These are phyloP conservation scores for Macroteleia sp. DNA, from an alignment of 2,888 invertebrate species.

Conservation along the genomic window DNA sequence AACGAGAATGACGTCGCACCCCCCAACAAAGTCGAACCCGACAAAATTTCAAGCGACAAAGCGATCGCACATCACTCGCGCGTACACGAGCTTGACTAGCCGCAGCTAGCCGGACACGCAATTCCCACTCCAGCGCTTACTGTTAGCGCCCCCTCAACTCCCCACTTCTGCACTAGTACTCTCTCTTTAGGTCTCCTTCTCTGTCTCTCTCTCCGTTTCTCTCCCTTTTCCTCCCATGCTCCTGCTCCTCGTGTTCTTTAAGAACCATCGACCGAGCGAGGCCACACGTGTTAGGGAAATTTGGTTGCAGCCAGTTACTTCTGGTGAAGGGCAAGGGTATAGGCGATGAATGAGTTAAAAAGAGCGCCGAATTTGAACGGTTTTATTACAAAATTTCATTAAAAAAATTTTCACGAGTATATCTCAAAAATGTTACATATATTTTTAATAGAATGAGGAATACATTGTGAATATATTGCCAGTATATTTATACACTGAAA, in stretches of 20 bases:
- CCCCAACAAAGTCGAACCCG: slow-evolving; percentile 37
- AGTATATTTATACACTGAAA: no score
- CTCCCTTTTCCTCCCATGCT: no score
- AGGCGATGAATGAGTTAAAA: no score
- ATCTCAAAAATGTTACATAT: no score
- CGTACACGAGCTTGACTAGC: slow-evolving; percentile 63
- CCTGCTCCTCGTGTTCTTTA: not conserved
- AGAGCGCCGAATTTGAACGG: not conserved
- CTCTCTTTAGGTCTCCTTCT: no score
- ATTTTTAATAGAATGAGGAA: no score
- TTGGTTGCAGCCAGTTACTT: slow-evolving; percentile 7
- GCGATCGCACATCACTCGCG: slow-evolving; percentile 58
- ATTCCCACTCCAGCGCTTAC: slow-evolving; percentile 46
- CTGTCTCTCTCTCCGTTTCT: not conserved
- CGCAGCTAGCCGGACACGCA: slow-evolving; percentile 49
- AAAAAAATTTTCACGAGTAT: no score
- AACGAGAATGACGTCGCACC: slow-evolving; percentile 30
- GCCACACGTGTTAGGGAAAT: slow-evolving; percentile 11
- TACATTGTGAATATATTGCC: no score
- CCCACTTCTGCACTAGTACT: not conserved
- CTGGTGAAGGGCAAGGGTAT: not conserved
- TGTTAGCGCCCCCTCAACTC: not conserved
- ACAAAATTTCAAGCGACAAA: slow-evolving; percentile 31
- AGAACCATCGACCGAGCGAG: slow-evolving; percentile 22
- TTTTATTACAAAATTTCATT: no score